Base-by-base conservation (phyloP, 1,140 invertebrate species). In the Euglossa dilemma region DNA sequence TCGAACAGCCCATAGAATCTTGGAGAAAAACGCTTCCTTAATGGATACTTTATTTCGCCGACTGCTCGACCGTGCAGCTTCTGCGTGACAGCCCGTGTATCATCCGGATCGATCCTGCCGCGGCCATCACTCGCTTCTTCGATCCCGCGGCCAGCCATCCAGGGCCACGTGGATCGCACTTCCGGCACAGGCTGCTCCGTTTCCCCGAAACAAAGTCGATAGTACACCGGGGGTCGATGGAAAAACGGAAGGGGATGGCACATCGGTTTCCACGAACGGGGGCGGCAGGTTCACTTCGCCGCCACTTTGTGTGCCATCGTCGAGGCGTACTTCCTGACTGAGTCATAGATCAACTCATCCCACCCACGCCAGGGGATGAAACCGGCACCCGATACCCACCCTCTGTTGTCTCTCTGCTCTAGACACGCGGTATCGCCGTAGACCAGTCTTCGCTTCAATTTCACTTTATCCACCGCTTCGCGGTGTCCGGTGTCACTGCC, bases 341-440 rank as follows among this genome's bases (percentile, higher is more conserved):
- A 93, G 84, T 93, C 92, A 92, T 90, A 90, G 91, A 92, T 91
- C 90, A 87, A 79, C 83, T 80, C 86, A 84, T 86, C 89, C 89
- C 74, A 28, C 87, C 87, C 79, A 59, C 52, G 9, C 43, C 73
- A 77, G 76, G 90, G 88, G 89, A 91, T 85, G 89, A 87, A 83
- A 87, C 87, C 28, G 63, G 70, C 86, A 73, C 74, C 70, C 25
- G 75, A 81, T 64, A 36, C 77, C 45, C 75, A 77, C 43, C 25
- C 52, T 50, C 80, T 47, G 45, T 16, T 59, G 76, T 71, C 76
- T 25, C 0, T 54, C 47, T 25, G 28, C 6, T 23, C 8, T 18
- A 20, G 0, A 23, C 20, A 20, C 18, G 4, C 2, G 12, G 66
- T 16, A 45, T 28, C 11, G 12, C 11, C 36, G 2, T 23, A 54